Conservation (phyloP, 1,140 invertebrate genomes). For the Leptopilina boulardi region DNA sequence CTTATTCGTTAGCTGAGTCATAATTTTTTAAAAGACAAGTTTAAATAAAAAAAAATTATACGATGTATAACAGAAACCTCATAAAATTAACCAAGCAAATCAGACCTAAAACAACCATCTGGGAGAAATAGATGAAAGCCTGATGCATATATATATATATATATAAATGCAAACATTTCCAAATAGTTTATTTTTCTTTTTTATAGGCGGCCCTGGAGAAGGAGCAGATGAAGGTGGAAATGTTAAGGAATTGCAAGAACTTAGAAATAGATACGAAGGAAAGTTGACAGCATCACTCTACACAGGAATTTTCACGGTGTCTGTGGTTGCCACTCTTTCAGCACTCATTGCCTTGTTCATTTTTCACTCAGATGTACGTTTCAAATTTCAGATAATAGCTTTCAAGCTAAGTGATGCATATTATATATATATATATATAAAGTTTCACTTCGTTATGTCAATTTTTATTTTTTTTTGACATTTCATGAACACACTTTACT, state of each 20-base stretch:
- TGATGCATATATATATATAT: too few relatives aligned
- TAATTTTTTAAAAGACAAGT: too few relatives aligned
- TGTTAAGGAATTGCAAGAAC: conserved; percentile 68
- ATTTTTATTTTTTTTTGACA: not conserved
- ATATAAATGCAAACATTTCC: not conserved
- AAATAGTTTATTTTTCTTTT: conserved; percentile 27
- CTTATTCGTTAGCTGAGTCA: too few relatives aligned
- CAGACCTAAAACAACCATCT: not conserved
- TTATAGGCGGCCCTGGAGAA: conserved; percentile 58
- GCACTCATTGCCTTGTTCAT: conserved; percentile 64
- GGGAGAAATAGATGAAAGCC: not conserved
- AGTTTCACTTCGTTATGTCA: not conserved
- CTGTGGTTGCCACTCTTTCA: conserved; percentile 63
- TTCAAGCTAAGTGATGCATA: not conserved
- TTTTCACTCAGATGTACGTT: conserved; percentile 60
- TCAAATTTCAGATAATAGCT: conserved; percentile 31
- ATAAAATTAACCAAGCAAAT: not conserved
- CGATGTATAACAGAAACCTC: not conserved
- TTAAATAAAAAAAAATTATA: too few relatives aligned
- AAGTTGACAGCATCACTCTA: conserved; percentile 72
- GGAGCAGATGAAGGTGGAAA: conserved; percentile 55
- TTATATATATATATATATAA: not conserved
- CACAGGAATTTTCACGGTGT: conserved; percentile 66
- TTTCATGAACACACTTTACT: too few relatives aligned
- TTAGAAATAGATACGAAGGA: conserved; percentile 71